Conservation (phyloP, 1,140 invertebrate genomes). For the Ceratitis capitata region DNA sequence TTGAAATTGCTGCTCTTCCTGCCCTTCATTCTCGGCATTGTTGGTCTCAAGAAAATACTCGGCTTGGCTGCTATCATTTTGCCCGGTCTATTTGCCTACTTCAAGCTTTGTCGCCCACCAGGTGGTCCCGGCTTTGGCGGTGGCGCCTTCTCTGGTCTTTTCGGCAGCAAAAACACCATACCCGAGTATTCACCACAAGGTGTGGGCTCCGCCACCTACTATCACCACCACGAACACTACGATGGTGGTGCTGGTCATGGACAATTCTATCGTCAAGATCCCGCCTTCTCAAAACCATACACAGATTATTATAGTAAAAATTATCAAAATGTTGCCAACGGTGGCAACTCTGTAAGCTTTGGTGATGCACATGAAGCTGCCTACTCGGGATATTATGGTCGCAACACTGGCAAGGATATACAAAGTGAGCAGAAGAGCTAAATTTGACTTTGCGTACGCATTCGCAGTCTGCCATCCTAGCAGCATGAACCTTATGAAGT, state of each 20-base stretch:
- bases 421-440: constrained; percentile 53
- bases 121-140: constrained; percentile 52
- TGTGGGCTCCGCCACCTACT: constrained; percentile 69
- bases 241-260: constrained; percentile 51
- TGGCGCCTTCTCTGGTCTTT: constrained; percentile 57
- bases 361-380: constrained; percentile 75
- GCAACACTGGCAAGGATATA: constrained; percentile 61
- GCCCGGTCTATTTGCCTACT: constrained; percentile 81
- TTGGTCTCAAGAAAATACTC: constrained; percentile 84
- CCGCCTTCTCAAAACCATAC: constrained; percentile 62
- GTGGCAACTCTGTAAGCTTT: constrained; percentile 69
- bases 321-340: constrained; percentile 54
- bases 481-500: neutral
- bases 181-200: constrained; percentile 74
- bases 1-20: constrained; percentile 82
- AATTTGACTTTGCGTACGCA: neutral
- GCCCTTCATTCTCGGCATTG: constrained; percentile 81
- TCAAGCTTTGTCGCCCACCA: constrained; percentile 77
- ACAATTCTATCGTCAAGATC: constrained; percentile 59
- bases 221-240: constrained; percentile 66
- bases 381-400: constrained; percentile 74
- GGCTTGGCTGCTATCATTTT: constrained; percentile 80
- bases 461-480: neutral
- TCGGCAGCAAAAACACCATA: constrained; percentile 63
- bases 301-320: constrained; percentile 67